These are phyloP conservation scores for Kryptolebias ocellatus DNA, from an alignment of 2,797 vertebrate species.

Conservation along the genomic window DNA sequence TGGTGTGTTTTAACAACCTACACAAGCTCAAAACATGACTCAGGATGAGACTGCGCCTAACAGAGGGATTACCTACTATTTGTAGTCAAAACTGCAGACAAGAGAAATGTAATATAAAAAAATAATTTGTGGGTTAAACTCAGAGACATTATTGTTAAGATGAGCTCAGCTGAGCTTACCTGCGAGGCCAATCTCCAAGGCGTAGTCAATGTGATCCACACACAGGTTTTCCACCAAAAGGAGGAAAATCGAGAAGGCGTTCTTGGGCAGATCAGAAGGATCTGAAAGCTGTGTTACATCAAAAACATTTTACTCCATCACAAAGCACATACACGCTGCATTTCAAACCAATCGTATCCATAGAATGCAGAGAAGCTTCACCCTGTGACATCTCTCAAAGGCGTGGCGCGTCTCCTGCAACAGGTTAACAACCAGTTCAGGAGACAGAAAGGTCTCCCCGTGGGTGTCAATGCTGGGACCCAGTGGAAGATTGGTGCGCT, in stretches of 20 bases:
- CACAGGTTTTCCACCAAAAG: slow-evolving; percentile 98
- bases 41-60: too few species aligned
- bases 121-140: too few species aligned
- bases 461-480: slow-evolving; percentile 97
- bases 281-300: slow-evolving; percentile 89
- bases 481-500: slow-evolving; percentile 92
- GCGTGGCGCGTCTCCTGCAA: slow-evolving; percentile 97
- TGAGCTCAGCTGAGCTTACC: slow-evolving; percentile 76
- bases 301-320: slow-evolving; percentile 18
- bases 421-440: slow-evolving; percentile 97
- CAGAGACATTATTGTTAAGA: not conserved
- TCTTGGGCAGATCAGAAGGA: slow-evolving; percentile 96
- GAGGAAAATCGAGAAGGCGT: slow-evolving; percentile 96
- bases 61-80: too few species aligned
- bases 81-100: too few species aligned
- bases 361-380: slow-evolving; percentile 54
- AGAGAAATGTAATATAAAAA: too few species aligned
- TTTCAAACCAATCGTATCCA: not conserved
- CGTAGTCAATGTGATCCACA: slow-evolving; percentile 98
- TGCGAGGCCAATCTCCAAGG: slow-evolving; percentile 96
- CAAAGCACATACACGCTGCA: not conserved
- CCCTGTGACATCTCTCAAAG: slow-evolving; percentile 98
- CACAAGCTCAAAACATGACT: too few species aligned
- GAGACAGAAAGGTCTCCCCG: slow-evolving; percentile 96
- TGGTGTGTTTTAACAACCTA: too few species aligned